Evolutionary conservation across 2,888 invertebrate genomes (phyloP).

Genomic region (Caenorhabditis sinica): DNA sequence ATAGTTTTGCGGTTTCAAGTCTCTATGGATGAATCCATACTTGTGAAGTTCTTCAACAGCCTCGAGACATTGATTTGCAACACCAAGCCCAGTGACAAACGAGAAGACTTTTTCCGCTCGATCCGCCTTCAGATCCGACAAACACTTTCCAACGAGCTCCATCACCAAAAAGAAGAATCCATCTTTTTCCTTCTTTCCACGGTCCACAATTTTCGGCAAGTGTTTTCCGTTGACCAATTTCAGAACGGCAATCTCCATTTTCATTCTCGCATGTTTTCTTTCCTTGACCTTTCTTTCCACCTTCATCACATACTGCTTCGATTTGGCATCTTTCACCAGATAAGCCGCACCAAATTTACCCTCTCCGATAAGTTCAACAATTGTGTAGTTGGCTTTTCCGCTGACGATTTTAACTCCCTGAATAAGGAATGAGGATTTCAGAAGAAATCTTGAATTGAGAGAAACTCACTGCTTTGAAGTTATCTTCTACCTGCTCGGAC

Average conservation of each 20-base stretch:
- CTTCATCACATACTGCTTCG: slow-evolving; percentile 77
- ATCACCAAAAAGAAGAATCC: slow-evolving; percentile 78
- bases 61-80: slow-evolving; percentile 77
- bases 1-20: slow-evolving; percentile 80
- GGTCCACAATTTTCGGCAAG: slow-evolving; percentile 77
- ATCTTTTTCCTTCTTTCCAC: slow-evolving; percentile 75
- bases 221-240: slow-evolving; percentile 75
- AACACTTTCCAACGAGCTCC: slow-evolving; percentile 76
- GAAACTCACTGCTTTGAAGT: slow-evolving; percentile 50
- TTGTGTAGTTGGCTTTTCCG: slow-evolving; percentile 67
- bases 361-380: slow-evolving; percentile 75
- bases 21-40: slow-evolving; percentile 79
- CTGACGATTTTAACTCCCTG: slow-evolving; percentile 65
- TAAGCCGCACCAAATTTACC: slow-evolving; percentile 79
- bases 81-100: slow-evolving; percentile 74
- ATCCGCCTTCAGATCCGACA: slow-evolving; percentile 74
- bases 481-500: slow-evolving; percentile 66
- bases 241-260: slow-evolving; percentile 81
- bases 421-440: not conserved
- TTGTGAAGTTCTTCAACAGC: slow-evolving; percentile 80
- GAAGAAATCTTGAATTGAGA: not conserved
- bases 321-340: slow-evolving; percentile 70
- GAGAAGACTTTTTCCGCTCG: slow-evolving; percentile 73
- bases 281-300: slow-evolving; percentile 78
- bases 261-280: slow-evolving; percentile 78